phyloP scores from a whole-genome alignment of 2,113 vertebrate species.

The Seriola aureovittata region DNA sequence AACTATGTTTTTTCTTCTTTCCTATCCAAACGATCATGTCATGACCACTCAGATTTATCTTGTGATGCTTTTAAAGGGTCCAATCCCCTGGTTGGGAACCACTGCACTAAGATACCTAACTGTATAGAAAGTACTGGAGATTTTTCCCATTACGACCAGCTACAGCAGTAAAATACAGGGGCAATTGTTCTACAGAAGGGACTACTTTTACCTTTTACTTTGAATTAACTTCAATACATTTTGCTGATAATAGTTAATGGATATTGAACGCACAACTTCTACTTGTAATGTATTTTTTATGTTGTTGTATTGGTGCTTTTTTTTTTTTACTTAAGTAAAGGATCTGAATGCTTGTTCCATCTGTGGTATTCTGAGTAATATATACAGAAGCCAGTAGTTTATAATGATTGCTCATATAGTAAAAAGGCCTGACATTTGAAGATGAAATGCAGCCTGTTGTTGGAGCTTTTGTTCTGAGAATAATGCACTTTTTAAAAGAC shows the following conservation, averaged over 20 bases:
- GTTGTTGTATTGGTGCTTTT: not conserved
- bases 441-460: not conserved
- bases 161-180: not conserved
- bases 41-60: not conserved
- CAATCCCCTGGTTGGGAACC: not conserved
- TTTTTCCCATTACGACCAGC: not conserved
- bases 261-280: not conserved
- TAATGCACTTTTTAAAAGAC: not conserved
- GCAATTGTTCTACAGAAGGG: not conserved
- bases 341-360: not conserved
- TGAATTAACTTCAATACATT: not conserved
- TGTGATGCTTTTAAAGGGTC: not conserved
- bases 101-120: not conserved
- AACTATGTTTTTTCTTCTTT: not conserved
- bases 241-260: not conserved
- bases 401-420: not conserved
- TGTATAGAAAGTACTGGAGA: not conserved
- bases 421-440: not conserved
- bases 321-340: not conserved
- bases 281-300: not conserved
- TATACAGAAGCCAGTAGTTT: not conserved
- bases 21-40: not conserved
- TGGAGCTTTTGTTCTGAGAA: not conserved
- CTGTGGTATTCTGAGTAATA: not conserved
- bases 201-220: not conserved